These are phyloP conservation scores for Manacus vitellinus DNA, from an alignment of 2,113 vertebrate genomes.

Conservation along the genomic window DNA sequence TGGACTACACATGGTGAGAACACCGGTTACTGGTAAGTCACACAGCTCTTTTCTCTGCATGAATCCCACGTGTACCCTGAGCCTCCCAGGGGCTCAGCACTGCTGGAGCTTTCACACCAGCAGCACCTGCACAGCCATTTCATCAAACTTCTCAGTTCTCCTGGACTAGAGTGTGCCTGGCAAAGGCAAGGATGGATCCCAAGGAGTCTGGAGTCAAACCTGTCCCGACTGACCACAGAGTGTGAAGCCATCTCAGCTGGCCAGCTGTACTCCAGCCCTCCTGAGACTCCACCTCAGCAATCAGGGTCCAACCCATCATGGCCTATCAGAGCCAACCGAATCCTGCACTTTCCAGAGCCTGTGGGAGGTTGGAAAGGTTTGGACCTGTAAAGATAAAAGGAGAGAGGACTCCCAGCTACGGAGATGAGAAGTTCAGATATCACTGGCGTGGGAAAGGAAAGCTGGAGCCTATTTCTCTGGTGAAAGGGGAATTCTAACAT, in stretches of 20 bases:
- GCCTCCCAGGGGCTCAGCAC: neutral
- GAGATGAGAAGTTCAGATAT: neutral
- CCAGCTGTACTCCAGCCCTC: no score
- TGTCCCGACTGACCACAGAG: no score
- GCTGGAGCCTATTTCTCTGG: neutral
- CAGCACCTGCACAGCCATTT: no score
- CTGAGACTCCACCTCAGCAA: no score
- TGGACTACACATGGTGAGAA: constrained; percentile 48
- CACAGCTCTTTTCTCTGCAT: neutral
- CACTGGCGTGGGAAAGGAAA: neutral
- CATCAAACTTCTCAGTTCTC: no score
- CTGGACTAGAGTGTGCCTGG: no score
- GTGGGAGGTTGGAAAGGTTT: neutral
- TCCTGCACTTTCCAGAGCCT: neutral
- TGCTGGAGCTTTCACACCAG: no score
- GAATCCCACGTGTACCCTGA: neutral
- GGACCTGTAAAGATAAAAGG: neutral
- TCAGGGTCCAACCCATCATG: neutral
- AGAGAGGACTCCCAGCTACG: neutral
- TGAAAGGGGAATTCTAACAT: neutral
- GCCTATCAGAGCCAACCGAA: neutral
- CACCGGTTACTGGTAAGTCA: constrained; percentile 28
- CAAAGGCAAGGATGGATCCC: no score
- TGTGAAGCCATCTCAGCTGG: no score
- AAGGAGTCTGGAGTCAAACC: no score